A percentile compares a stretch with the other conserved stretches of the same genome.
Conservation (phyloP, 2,888 invertebrate genomes). For the Globia sparganii region DNA sequence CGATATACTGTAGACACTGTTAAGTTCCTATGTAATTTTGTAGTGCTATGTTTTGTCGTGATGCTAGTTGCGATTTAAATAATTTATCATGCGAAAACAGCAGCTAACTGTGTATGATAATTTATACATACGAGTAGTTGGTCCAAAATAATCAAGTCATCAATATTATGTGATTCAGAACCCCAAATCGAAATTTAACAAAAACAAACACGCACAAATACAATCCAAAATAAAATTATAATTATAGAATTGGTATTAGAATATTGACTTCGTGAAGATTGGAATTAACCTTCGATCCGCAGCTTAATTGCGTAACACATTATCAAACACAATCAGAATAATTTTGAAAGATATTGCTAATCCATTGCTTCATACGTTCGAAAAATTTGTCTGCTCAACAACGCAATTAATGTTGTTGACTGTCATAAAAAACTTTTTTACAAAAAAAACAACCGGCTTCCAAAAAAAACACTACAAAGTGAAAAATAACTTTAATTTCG, state of each 20-base stretch:
- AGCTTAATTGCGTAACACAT: too few species aligned
- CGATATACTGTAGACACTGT: neutral
- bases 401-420: neutral
- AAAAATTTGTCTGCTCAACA: neutral
- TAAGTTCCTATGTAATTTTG: neutral
- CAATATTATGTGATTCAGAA: neutral
- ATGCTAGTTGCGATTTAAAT: neutral
- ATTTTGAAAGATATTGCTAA: neutral
- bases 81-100: too few species aligned
- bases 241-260: neutral
- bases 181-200: neutral
- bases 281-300: neutral
- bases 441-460: too few species aligned
- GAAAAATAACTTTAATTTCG: too few species aligned
- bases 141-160: neutral
- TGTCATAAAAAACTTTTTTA: too few species aligned
- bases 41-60: constrained; percentile 8
- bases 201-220: neutral
- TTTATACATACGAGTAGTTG: neutral
- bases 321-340: neutral
- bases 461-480: too few species aligned
- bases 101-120: neutral
- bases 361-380: neutral
- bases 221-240: neutral
- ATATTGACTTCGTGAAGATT: neutral